Percentiles rank a stretch among this genome's conserved stretches.
These are phyloP conservation scores for Pituophis catenifer DNA, from an alignment of 2,113 vertebrate genomes.

Conservation along the genomic window DNA sequence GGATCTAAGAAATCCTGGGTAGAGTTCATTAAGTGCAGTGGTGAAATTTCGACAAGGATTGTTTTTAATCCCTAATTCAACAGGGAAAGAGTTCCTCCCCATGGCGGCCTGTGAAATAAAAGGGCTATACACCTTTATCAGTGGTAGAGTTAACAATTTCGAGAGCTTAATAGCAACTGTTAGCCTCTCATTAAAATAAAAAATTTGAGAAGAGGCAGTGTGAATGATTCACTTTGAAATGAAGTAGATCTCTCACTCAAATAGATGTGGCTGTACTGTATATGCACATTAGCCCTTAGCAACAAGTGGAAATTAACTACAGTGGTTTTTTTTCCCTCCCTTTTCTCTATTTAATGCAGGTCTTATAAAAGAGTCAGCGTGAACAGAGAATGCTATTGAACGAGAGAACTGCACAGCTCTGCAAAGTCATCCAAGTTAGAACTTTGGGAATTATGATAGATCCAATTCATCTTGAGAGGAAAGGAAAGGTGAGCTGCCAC, in stretches of 20 bases:
- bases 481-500: background rate
- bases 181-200: conserved; percentile 31
- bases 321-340: conserved; percentile 3
- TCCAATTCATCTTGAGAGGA: background rate
- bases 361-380: background rate
- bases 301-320: conserved; percentile 30
- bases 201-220: conserved; percentile 10
- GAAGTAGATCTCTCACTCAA: conserved; percentile 10
- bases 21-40: background rate
- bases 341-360: conserved; percentile 21
- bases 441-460: background rate
- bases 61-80: conserved; percentile 38
- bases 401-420: background rate
- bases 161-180: conserved; percentile 38
- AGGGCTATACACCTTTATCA: conserved; percentile 31
- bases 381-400: background rate
- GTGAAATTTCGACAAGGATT: background rate
- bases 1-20: background rate
- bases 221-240: conserved; percentile 25
- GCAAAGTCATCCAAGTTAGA: background rate
- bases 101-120: conserved; percentile 49
- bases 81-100: conserved; percentile 18
- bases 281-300: conserved; percentile 6
- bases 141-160: conserved; percentile 46
- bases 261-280: background rate